These are phyloP conservation scores for Anhinga rufa DNA, from an alignment of 2,113 vertebrate species.

Conservation along the genomic window DNA sequence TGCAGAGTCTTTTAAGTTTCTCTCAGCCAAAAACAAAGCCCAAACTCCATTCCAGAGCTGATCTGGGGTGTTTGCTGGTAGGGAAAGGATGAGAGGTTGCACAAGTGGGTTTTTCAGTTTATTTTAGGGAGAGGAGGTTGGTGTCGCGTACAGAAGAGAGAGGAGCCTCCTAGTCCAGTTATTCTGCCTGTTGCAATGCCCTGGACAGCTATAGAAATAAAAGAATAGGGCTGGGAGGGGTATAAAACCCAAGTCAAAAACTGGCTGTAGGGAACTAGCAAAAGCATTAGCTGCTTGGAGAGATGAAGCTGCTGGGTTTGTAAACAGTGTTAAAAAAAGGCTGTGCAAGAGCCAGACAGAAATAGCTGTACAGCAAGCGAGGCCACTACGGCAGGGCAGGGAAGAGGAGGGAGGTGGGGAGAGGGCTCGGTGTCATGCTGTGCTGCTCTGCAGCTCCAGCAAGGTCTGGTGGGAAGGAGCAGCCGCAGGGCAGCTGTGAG, in stretches of 20 bases:
- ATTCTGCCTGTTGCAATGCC: background rate
- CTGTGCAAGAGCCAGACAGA: background rate
- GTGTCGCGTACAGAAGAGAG: background rate
- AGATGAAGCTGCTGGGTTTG: background rate
- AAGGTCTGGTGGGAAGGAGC: background rate
- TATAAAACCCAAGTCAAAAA: background rate
- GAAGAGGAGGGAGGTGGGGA: background rate
- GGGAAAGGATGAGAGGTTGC: background rate
- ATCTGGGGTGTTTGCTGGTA: background rate
- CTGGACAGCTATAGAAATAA: background rate
- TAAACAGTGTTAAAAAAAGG: background rate
- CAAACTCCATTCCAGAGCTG: background rate
- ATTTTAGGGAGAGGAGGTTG: background rate
- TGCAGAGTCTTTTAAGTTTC: background rate
- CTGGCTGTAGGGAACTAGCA: background rate
- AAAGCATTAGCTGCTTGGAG: background rate
- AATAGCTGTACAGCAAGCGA: fast-evolving
- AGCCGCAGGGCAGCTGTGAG: background rate
- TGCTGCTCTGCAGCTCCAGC: background rate
- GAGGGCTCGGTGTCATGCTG: background rate
- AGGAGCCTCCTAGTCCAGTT: background rate
- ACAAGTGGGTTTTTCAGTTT: background rate
- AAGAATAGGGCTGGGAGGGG: background rate
- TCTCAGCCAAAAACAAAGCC: background rate
- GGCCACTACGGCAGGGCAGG: background rate